These are phyloP conservation scores for Glaucopsyche alexis DNA, from an alignment of 2,888 invertebrate genomes.

Conservation along the genomic window DNA sequence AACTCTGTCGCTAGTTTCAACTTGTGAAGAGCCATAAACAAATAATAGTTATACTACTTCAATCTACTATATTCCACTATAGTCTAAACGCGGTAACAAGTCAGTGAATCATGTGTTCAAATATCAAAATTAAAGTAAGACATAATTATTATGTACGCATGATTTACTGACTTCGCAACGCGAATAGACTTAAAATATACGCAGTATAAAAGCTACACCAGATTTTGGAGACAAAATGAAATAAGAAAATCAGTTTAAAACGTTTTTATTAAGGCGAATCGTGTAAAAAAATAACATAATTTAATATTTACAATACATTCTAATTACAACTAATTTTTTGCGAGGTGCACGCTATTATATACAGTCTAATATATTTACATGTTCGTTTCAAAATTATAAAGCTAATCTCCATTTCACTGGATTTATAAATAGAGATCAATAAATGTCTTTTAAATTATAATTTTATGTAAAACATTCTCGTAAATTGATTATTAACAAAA, in stretches of 20 bases:
- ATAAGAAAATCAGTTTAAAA: not conserved
- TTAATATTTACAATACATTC: slow-evolving; percentile 33
- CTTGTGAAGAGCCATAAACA: too few species aligned
- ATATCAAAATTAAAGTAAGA: too few species aligned
- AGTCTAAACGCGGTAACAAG: too few species aligned
- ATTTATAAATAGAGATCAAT: slow-evolving; percentile 26
- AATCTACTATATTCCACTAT: too few species aligned
- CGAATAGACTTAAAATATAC: too few species aligned
- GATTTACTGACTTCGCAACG: too few species aligned
- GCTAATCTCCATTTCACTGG: slow-evolving; percentile 28
- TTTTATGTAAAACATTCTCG: slow-evolving; percentile 14
- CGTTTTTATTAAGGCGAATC: slow-evolving; percentile 17
- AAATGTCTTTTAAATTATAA: slow-evolving; percentile 27
- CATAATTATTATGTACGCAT: too few species aligned
- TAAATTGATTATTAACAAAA: slow-evolving; percentile 20
- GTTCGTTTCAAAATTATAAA: slow-evolving; percentile 35
- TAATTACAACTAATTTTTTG: slow-evolving; percentile 31
- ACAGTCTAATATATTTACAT: slow-evolving; percentile 32
- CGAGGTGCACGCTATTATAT: slow-evolving; percentile 34
- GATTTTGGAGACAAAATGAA: not conserved
- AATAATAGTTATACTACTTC: too few species aligned
- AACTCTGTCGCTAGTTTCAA: too few species aligned
- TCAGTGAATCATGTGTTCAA: too few species aligned
- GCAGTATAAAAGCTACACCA: too few species aligned
- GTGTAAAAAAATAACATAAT: slow-evolving; percentile 22